phyloP scores from a whole-genome alignment of 2,888 invertebrate species.

The Patella caerulea region DNA sequence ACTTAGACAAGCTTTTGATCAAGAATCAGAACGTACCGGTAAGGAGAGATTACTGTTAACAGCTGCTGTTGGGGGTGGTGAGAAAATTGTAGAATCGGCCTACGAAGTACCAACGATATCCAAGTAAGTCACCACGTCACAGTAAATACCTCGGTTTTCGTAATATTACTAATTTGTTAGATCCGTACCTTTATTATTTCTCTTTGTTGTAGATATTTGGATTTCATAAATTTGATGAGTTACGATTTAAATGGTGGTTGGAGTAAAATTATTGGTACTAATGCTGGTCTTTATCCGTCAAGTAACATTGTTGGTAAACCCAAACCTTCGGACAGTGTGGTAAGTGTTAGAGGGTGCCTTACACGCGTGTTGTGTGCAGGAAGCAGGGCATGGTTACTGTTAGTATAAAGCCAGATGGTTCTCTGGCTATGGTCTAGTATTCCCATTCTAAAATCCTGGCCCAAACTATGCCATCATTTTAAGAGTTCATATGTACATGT shows the following conservation, averaged over 20 bases:
- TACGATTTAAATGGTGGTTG: constrained; percentile 67
- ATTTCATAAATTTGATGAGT: constrained; percentile 62
- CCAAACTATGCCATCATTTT: too few relatives aligned
- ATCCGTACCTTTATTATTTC: too few relatives aligned
- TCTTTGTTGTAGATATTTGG: constrained; percentile 45
- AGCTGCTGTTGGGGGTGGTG: constrained; percentile 94
- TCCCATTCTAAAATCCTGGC: too few relatives aligned
- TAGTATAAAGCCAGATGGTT: not conserved
- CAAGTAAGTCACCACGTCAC: constrained; percentile 75
- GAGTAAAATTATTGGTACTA: constrained; percentile 60
- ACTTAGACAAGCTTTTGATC: constrained; percentile 88
- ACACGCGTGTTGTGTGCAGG: not conserved
- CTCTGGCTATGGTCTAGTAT: too few relatives aligned
- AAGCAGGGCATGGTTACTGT: not conserved
- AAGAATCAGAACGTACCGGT: constrained; percentile 87
- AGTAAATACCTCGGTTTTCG: not conserved
- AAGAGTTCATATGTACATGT: too few relatives aligned
- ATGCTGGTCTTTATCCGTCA: constrained; percentile 59
- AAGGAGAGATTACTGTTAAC: constrained; percentile 85
- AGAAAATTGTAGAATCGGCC: constrained; percentile 93
- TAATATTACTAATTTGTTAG: too few relatives aligned
- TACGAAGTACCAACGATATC: constrained; percentile 90
- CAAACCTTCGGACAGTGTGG: constrained; percentile 34
- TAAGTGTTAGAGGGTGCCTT: constrained; percentile 23
- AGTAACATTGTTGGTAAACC: constrained; percentile 26